Base-by-base conservation (phyloP, 2,797 vertebrate genomes). In the Yasuhikotakia modesta region DNA sequence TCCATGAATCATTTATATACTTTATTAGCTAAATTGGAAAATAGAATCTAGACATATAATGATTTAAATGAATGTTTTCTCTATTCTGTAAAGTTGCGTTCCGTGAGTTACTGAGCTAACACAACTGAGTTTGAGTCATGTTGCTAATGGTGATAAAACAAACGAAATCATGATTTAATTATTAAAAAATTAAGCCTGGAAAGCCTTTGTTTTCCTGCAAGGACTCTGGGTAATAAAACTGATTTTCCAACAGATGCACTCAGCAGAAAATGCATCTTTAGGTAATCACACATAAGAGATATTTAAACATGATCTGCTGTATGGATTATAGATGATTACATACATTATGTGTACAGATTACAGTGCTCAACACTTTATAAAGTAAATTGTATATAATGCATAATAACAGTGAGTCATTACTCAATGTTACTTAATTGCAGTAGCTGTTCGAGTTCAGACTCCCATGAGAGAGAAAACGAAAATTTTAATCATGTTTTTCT, bases 1-100 rank as follows among this genome's bases (percentile, higher is more conserved):
- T 91, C 91, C 88, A 92, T 95, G 94, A 96, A 94, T 96, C 92
- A 96, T 95, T 92, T 90, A 91, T 91, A 87, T 89, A 89, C 90
- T 91, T 90, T 91, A 89, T 94, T 93, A 92, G 89, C 90, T 91
- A 92, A 94, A 92, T 91, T 88, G 86, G 89, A 89, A 86, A 90
- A 90, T 92, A 91, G 85, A 90, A 88, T 89, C 80, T 89, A 89
- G 89, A 88, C 90, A 89, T 71, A 84, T 55, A 82, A 87, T 88
- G 86, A 90, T 92, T 92, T 92, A 89, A 90, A 90, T 91, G 19
- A 88, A 87, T 79, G 79, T 55, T 79, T 87, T 78, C 79, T 63
- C 64, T 79, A 78, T 85, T 83, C 61, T 72, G 78, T 72, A 81
- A 80, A 80, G 83, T 85, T 10, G 79, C 84, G 87, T 82, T 81